Base-by-base conservation (phyloP, 1,140 invertebrate species). In the Nylanderia fulva region DNA sequence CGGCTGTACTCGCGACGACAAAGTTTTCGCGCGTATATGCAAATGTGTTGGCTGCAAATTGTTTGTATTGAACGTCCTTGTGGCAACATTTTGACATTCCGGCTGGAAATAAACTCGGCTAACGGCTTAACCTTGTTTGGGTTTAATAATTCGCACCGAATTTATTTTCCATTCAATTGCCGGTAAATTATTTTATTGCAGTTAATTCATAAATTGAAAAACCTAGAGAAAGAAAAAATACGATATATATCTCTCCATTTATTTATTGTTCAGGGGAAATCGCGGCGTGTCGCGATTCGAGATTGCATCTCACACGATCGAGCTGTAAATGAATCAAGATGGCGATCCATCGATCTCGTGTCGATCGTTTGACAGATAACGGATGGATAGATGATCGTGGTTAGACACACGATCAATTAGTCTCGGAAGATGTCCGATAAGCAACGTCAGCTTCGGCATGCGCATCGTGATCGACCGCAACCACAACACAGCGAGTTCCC, bases 351-450 rank as follows among this genome's bases (percentile, higher is more conserved):
- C 66, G 87, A 80, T 85, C 88, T 86, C 76, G 33, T 54, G 60
- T 86, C 61, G 88, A 89, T 89, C 87, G 74, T 56, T 60, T 52
- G 60, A 66, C n/a, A 58, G 66, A 88, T 89, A 89, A 89, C 68
- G 45, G 27, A 77, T 39, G 72, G 56, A 52, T 71, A 60, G 58
- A 86, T 66, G 77, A 89, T 88, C 84, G 36, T 76, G 85, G 85
- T 86, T 89, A 79, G 88, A 86, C 87, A 42, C 58, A 89, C 79
- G 85, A 89, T 89, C 85, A 89, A 89, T 89, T 89, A 89, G 85
- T 86, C 66, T 54, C 36, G 58, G 8, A 64, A 82, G 86, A 85
- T 85, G 48, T 56, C 21, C 72, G 87, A 89, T 86, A 86, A 15
- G 60, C 56, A 9, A 75, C 60, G 45, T 72, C 72, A 33, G 64